Percentiles rank a stretch among this genome's conserved stretches.
Evolutionary conservation across 2,888 invertebrate genomes (phyloP).

Genomic region (Proisotoma minuta): DNA sequence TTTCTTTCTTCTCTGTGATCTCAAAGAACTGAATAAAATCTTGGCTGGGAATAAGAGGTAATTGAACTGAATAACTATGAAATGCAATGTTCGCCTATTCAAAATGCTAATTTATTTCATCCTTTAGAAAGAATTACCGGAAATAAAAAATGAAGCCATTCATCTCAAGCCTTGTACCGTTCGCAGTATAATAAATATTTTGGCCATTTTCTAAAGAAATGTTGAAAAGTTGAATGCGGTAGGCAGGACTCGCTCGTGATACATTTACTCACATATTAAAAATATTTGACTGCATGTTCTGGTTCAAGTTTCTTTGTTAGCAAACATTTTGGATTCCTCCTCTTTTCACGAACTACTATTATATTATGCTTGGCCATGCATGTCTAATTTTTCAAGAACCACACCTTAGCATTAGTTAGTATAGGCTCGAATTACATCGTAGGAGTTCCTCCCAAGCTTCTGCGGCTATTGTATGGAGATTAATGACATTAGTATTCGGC

Average conservation of each 20-base stretch:
- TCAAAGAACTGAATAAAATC: background rate
- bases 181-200: too few species aligned
- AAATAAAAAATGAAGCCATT: background rate
- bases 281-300: constrained; percentile 11
- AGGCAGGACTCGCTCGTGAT: constrained; percentile 3
- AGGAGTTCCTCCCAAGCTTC: constrained; percentile 8
- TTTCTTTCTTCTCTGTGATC: background rate
- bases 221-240: background rate
- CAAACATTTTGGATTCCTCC: constrained; percentile 4
- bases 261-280: constrained; percentile 2
- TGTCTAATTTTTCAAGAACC: constrained; percentile 9
- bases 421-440: constrained; percentile 6
- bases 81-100: background rate
- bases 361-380: constrained; percentile 25
- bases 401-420: constrained; percentile 15
- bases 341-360: constrained; percentile 9
- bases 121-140: too few species aligned
- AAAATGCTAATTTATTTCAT: background rate
- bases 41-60: background rate
- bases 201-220: too few species aligned
- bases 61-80: background rate
- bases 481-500: constrained; percentile 14
- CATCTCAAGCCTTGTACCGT: background rate
- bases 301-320: background rate
- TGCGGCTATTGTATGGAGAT: constrained; percentile 12